Evolutionary conservation across 2,888 invertebrate genomes (phyloP), one percentile per base, ranked within the genome.

Genomic region (Cybosia mesomella): DNA sequence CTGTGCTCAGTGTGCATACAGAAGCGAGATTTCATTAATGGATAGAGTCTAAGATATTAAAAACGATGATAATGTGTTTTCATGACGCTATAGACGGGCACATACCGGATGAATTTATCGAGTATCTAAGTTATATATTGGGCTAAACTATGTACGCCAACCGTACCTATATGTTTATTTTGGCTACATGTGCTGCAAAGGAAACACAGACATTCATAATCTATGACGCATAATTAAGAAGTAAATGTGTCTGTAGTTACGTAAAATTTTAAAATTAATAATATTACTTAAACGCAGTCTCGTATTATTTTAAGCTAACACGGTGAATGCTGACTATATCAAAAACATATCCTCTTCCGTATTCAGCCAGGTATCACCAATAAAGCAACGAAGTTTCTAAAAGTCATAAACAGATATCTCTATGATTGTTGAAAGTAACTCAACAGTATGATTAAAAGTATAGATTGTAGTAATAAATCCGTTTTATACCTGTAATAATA

Each of bases 381-480:
- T 72, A 34, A 66, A 70, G 60, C 54, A 64, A 68, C 55, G 70
- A 74, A 76, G 64, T 70, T 72, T 74, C 70, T 70, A 72, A 73
- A 74, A 73, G 54, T 60, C 67, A 67, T 80, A 72, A 75, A 74
- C 61, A 65, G 58, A 66, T 39, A 57, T 65, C 22, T 59, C 39
- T 67, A 18, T 39, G 32, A 70, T 68, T 64, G 54, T 74, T 32
- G 64, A 70, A 67, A 67, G 68, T 65, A 58, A 49, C 55, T 58
- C 63, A 36, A 15, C 58, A 28, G 43, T 43, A 67, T 58, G 62
- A 58, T 65, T 60, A 57, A 66, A 75, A 66, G 53, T n/a, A n/a
- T 70, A 69, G 70, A 70, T 75, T 75, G 67, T 10, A 70, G 59
- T 18, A 64, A 68, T 77, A 71, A 80, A 77, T 77, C 49, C 64